Base-by-base conservation (phyloP, 1,140 invertebrate species). In the Euborellia annulipes region DNA sequence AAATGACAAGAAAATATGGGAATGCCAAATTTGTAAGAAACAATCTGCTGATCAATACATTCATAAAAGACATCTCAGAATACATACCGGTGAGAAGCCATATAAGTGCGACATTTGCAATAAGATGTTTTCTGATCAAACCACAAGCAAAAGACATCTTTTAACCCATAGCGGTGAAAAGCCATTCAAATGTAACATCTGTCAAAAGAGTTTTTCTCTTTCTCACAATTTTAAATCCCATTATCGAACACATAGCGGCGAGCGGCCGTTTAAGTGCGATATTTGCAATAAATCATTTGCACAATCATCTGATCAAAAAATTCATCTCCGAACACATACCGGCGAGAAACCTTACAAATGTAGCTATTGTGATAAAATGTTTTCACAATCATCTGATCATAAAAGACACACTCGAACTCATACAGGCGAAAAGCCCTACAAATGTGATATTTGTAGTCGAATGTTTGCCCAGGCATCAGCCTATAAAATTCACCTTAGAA, bases 1-100 rank as follows among this genome's bases (percentile, higher is more conserved):
- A 19, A 30, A 47, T 34, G 9, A 14, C 23, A 22, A 11, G 11
- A 43, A 47, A 32, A 34, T 36, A 20, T 7, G 13, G 2, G 23
- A 42, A 6, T 80, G 78, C 52, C 71, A 77, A 45, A 60, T 70
- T 36, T 80, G 76, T 46, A 71, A 60, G 2, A 72, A 72, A 52
- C 59, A 57, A 8, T 76, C 73, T 56, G 62, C 64, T 2, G 65
- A 65, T 0, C 62, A 65, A 27, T 67, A 69, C 0, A 63, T 67
- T 7, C 55, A 70, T 6, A 71, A 71, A 51, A 70, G 70, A 3
- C 67, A 70, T 20, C 52, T 62, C 23, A 55, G 67, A 8, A 38
- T 63, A 6, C 72, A 75, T 55, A 60, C 57, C n/a, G 58, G 61
- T 2, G 60, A 55, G 0, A 62, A 68, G 2, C 71, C 71, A 0